Base-by-base conservation (phyloP, 2,888 invertebrate species). In the Corythucha ciliata region DNA sequence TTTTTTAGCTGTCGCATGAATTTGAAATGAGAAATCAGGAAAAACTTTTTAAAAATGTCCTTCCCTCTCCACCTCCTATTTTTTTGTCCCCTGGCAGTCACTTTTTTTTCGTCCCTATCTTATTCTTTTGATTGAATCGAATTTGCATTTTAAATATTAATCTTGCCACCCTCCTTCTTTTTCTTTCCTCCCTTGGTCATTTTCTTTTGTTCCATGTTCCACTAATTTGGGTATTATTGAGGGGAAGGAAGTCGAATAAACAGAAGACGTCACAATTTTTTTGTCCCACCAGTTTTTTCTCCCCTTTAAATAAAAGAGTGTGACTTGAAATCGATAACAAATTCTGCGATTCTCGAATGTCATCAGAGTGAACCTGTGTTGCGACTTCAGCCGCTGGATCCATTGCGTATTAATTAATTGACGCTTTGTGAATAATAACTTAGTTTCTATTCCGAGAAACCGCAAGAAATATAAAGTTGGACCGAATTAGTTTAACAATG, bases 1-100 rank as follows among this genome's bases (percentile, higher is more conserved):
- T 40, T n/a, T 48, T 48, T 39, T 39, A 48, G n/a, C n/a, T n/a
- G n/a, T n/a, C n/a, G n/a, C 48, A 48, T 48, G 48, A 48, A 48
- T 48, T 22, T 25, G 12, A 27, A 48, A 48, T 48, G 48, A 48
- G 48, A n/a, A 22, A 34, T 29, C 39, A 39, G 37, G 48, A 48
- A 48, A 48, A 48, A 22, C 40, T 48, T 40, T 48, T 20, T 29
- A 27, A 40, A 40, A 40, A 29, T 39, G 14, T 45, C 21, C 22
- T 21, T 21, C 14, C 45, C 21, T 20, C 21, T 14, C 12, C 34
- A 14, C 33, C 33, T 26, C 7, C n/a, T 7, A 12, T 39, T 39
- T 21, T 39, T 21, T 12, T 22, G 3, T 39, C 20, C 39, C 39
- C n/a, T 29, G n/a, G n/a, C n/a, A n/a, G n/a, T 29, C 8, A 10